phyloP scores from a whole-genome alignment of 1,140 invertebrate species.

The Drosophila tristis region DNA sequence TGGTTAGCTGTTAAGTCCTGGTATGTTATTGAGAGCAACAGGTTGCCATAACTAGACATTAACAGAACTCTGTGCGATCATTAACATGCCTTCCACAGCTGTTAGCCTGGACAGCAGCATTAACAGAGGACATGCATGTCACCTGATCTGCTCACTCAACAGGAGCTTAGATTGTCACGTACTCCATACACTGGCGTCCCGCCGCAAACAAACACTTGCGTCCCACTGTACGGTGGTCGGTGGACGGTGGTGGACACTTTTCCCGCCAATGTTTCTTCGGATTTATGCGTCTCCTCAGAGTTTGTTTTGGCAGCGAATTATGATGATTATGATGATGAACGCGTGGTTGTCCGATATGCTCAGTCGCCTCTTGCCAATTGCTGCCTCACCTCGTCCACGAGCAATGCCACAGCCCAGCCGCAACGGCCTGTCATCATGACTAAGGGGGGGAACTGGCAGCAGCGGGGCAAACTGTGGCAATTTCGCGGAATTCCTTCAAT shows the following conservation, averaged over 20 bases:
- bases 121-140: too few species aligned
- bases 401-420: not conserved
- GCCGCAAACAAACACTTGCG: not conserved
- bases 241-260: constrained; percentile 15
- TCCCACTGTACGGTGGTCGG: constrained; percentile 43
- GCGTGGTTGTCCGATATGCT: constrained; percentile 75
- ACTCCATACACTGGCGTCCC: too few species aligned
- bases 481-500: constrained; percentile 63
- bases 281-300: constrained; percentile 13
- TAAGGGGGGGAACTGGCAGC: not conserved
- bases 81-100: too few species aligned
- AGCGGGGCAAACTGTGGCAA: constrained; percentile 38
- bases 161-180: too few species aligned
- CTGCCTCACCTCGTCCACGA: constrained; percentile 15
- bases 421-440: constrained; percentile 52
- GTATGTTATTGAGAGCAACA: too few species aligned
- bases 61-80: too few species aligned
- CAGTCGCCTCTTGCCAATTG: constrained; percentile 71
- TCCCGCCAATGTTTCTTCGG: constrained; percentile 18
- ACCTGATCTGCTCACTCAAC: too few species aligned
- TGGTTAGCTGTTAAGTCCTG: too few species aligned
- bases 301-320: constrained; percentile 67
- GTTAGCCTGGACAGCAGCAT: too few species aligned
- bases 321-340: constrained; percentile 80
- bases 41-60: too few species aligned